Evolutionary conservation across 2,797 vertebrate species (phyloP), one percentile per base, ranked within the genome.

Genomic region (Strix occidentalis): DNA sequence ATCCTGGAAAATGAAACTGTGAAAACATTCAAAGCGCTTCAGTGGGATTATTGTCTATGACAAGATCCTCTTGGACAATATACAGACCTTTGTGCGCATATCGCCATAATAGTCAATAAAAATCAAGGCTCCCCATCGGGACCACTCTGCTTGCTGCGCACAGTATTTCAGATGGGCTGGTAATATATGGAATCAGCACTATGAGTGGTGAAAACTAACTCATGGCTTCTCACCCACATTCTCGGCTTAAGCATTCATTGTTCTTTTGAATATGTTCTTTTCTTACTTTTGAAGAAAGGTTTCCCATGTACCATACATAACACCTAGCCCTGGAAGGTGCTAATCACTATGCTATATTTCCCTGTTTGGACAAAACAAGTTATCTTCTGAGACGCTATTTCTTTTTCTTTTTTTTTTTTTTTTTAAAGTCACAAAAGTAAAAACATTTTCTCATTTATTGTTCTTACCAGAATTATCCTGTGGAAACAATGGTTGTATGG

Each of bases 1-100:
- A 45, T 33, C 39, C 45, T 93, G 72, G 57, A 96, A 97, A 97
- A 93, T 76, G 65, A 92, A 96, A 77, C 77, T 86, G 51, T 86
- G 53, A 94, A 95, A 96, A 70, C 72, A 97, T 93, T 96, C 39
- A 84, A 95, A 53, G 58, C 45, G 3, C 26, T 95, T 96, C 84
- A 69, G 6, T 51, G 45, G 64, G 39, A 84, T 92, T 64, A 94
- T 68, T 91, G 89, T 84, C 60, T 92, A 45, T 94, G 70, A 95
- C 56, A 95, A 93, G 83, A 91, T 77, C 64, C 33, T 64, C 50
- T 86, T 87, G 72, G 65, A 94, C 46, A 89, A 45, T 70, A 33
- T 43, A 51, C 31, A 88, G 53, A 89, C 69, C 26, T 78, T 64
- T 84, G 87, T 21, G 90, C 50, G 37, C 0, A 0, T 84, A 89